These are phyloP conservation scores for Pseudolycoriella hygida DNA, from an alignment of 2,888 invertebrate genomes.

Conservation along the genomic window DNA sequence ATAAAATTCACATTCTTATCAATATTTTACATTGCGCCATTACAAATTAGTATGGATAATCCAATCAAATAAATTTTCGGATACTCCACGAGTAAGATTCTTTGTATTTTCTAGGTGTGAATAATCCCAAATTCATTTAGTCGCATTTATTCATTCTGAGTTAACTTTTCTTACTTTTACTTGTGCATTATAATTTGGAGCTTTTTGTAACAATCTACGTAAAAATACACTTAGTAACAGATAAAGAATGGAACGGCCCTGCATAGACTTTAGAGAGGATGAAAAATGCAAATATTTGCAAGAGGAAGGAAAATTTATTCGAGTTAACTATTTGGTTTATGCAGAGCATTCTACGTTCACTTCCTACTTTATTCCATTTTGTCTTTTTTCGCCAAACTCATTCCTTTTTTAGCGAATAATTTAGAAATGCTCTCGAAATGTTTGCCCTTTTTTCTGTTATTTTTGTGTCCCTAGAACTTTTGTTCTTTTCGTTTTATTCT, in stretches of 20 bases:
- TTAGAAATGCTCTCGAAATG: not conserved
- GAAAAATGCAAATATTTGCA: conserved; percentile 4
- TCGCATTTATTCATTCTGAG: no score
- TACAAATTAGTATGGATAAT: no score
- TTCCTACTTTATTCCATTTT: not conserved
- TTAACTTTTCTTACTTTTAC: no score
- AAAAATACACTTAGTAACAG: not conserved
- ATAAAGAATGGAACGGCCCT: not conserved
- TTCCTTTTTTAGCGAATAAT: not conserved
- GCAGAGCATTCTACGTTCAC: not conserved
- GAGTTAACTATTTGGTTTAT: conserved; percentile 2
- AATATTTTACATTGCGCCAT: no score
- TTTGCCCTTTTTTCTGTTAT: not conserved
- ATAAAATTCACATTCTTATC: no score
- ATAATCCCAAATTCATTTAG: no score
- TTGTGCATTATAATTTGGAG: no score
- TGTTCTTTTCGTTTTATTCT: not conserved
- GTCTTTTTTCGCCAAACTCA: not conserved
- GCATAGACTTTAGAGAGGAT: conserved; percentile 1
- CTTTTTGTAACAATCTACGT: no score
- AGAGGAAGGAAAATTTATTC: conserved; percentile 5
- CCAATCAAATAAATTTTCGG: no score
- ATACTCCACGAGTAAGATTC: no score
- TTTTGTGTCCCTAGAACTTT: not conserved
- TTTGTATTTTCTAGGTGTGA: no score